Evolutionary conservation across 2,797 vertebrate species (phyloP).

Genomic region (Cottoperca gobio): DNA sequence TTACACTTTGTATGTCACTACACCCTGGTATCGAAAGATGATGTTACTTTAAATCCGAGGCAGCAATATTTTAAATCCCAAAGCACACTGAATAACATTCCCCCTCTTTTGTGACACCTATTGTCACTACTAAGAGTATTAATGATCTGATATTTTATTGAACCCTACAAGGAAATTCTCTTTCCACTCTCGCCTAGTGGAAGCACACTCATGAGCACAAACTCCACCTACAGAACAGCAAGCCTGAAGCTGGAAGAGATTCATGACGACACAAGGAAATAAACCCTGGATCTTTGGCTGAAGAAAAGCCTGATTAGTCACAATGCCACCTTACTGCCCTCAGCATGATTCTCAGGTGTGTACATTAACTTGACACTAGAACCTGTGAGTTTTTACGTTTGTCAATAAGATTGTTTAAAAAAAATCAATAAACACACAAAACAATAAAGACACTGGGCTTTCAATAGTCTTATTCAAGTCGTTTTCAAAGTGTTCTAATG

Average conservation of each 20-base stretch:
- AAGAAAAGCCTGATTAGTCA: not conserved
- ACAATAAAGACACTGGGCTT: not conserved
- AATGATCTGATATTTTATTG: conserved; percentile 53
- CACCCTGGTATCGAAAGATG: not conserved
- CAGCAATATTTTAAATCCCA: conserved; percentile 26
- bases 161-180: conserved; percentile 46
- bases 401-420: not conserved
- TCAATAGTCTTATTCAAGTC: not conserved
- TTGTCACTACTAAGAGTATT: conserved; percentile 33
- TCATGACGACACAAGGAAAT: not conserved
- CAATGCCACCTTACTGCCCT: not conserved
- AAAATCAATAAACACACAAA: not conserved
- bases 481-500: not conserved
- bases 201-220: conserved; percentile 59
- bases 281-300: not conserved
- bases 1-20: not conserved
- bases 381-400: not conserved
- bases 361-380: not conserved
- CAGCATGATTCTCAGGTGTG: not conserved
- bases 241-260: conserved; percentile 3
- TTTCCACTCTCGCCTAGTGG: not conserved
- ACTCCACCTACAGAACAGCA: conserved; percentile 32
- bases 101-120: conserved; percentile 29
- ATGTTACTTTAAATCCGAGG: conserved; percentile 13
- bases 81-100: conserved; percentile 16